Base-by-base conservation (phyloP, 2,888 invertebrate species). In the Drosophila greeni region DNA sequence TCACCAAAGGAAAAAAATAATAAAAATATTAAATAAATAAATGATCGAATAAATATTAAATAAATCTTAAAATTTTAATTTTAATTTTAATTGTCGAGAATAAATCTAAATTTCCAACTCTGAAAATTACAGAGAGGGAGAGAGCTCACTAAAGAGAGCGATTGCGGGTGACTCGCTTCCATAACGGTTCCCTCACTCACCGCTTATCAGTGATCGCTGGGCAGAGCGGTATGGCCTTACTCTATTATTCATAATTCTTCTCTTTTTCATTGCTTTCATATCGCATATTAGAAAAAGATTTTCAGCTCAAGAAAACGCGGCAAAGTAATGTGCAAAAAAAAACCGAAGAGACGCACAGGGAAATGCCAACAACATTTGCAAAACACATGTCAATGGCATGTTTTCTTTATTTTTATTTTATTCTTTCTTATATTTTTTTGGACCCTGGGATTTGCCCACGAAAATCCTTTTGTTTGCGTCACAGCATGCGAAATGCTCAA, bases 341-440 rank as follows among this genome's bases (percentile, higher is more conserved):
- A 20, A 26, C 18, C 29, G 20, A 16, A 29, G 31, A 43, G 43
- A 53, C 29, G 29, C 29, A 31, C 23, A 24, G 47, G 18, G 53
- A 55, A 78, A 67, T 58, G 59, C 55, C 58, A 76, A 64, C 34
- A 77, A 85, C 85, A 82, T 82, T 85, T 82, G 85, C 83, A 69
- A 71, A 76, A 84, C 82, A 82, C 73, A 85, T 82, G 82, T 82
- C 85, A 82, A 72, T 75, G 75, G 81, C 73, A 82, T 85, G 84
- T 84, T 79, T 39, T 51, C 54, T 47, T 45, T 29, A 47, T 47
- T 47, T 40, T 43, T 56, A 60, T 51, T 59, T 49, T 43, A 48
- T 49, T 55, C 16, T 14, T 12, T 16, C 16, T 26, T 26, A 16
- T 26, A 16, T 43, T 26, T 53, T 53, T 55, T 31, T 45, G 37